phyloP scores from a whole-genome alignment of 2,888 invertebrate genomes.

The Eupithecia vulgata region DNA sequence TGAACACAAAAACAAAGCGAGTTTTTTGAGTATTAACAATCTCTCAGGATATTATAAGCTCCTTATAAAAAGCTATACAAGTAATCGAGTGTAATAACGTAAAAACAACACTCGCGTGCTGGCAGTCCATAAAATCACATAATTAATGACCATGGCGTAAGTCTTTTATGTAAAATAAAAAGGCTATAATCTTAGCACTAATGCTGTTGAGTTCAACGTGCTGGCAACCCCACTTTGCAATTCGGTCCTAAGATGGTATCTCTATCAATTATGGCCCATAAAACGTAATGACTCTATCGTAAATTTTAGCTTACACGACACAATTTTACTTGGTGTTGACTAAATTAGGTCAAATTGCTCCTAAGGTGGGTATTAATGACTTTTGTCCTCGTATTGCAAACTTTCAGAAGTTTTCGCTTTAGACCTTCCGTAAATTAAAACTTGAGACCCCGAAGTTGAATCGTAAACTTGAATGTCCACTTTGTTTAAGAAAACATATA shows the following conservation, averaged over 20 bases:
- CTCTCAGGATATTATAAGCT: conserved; percentile 33
- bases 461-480: conserved; percentile 32
- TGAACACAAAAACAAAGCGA: conserved; percentile 27
- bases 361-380: conserved; percentile 62
- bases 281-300: conserved; percentile 83
- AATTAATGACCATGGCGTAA: conserved; percentile 78
- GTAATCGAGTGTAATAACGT: conserved; percentile 59
- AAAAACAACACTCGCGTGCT: conserved; percentile 68
- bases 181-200: conserved; percentile 72
- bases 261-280: conserved; percentile 83
- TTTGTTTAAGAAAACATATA: conserved; percentile 39
- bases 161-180: conserved; percentile 72
- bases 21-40: conserved; percentile 30
- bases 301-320: conserved; percentile 81
- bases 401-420: conserved; percentile 34
- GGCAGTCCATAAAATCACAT: conserved; percentile 69
- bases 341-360: conserved; percentile 76
- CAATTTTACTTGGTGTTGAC: conserved; percentile 78
- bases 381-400: conserved; percentile 54
- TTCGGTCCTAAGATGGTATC: conserved; percentile 78
- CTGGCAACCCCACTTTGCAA: conserved; percentile 78
- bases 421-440: conserved; percentile 43
- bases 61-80: conserved; percentile 47
- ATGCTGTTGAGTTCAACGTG: conserved; percentile 74
- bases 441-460: conserved; percentile 32